Evolutionary conservation across 2,113 vertebrate species (phyloP), one percentile per base, ranked within the genome.

Genomic region (Steatornis caripensis): DNA sequence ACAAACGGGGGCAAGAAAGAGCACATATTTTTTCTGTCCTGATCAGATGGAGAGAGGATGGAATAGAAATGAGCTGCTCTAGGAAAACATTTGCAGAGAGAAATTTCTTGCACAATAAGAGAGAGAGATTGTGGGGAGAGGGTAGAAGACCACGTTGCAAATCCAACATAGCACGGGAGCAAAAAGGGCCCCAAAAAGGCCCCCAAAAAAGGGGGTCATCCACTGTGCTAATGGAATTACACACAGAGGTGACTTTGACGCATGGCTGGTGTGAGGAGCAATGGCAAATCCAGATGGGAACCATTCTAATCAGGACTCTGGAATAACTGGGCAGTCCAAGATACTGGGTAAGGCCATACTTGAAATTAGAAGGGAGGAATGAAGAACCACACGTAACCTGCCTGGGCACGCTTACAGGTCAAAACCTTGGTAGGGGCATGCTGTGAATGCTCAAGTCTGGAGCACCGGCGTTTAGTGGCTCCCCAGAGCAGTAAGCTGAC

Each of bases 401-500:
- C 46, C 57, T 45, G 24, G 22, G 5, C 7, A 5, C 1, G 11
- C 27, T 71, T 20, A 21, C 16, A 53, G 19, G 36, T 20, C 53
- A 74, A 51, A 26, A 29, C 48, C 34, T 62, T 1, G 8, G 9
- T 1, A 12, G 46, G 11, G 26, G 1, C 9, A 4, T 8, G 36
- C 11, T 39, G 29, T 5, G 54, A 69, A 19, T 3, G 32, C 49
- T 41, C 58, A 27, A 2, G 30, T 16, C 13, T 14, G 34, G 19
- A 46, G 48, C 16, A 5, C 34, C 0, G 24, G 65, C 9, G 17
- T 43, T 2, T 11, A 20, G 57, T 34, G 37, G 11, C 10, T 74
- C 43, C 39, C 37, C 39, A 4, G 64, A 66, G 34, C 2, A 3
- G 43, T 26, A 55, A 30, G 30, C 2, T 45, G 21, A 13, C 0